Evolutionary conservation across 2,888 invertebrate species (phyloP).

Genomic region (Cetonia aurata): DNA sequence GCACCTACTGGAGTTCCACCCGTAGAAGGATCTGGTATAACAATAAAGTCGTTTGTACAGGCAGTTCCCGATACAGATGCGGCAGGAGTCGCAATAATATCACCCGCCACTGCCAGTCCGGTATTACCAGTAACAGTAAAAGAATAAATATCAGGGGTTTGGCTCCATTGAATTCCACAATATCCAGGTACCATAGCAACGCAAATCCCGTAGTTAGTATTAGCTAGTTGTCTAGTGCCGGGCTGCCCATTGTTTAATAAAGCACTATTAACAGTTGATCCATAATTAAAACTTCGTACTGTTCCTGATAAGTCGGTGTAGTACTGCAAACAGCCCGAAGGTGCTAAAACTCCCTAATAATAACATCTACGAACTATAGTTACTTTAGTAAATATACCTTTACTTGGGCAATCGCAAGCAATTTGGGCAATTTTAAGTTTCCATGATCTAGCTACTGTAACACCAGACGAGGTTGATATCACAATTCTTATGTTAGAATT

Average conservation of each 20-base stretch:
- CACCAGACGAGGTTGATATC: slow-evolving; percentile 73
- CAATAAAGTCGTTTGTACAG: slow-evolving; percentile 80
- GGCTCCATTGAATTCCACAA: slow-evolving; percentile 79
- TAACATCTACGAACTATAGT: background rate
- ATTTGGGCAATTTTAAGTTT: slow-evolving; percentile 81
- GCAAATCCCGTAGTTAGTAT: slow-evolving; percentile 83
- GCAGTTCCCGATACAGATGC: slow-evolving; percentile 71
- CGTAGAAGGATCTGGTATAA: slow-evolving; percentile 75
- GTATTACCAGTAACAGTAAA: slow-evolving; percentile 81
- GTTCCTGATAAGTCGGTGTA: slow-evolving; percentile 74
- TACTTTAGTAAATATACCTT: slow-evolving; percentile 67
- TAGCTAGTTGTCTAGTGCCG: slow-evolving; percentile 80
- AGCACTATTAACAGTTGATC: slow-evolving; percentile 65
- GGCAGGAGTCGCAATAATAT: slow-evolving; percentile 61
- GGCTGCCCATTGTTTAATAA: slow-evolving; percentile 50
- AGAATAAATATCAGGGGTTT: slow-evolving; percentile 68
- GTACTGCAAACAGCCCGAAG: slow-evolving; percentile 84
- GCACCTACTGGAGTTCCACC: slow-evolving; percentile 64
- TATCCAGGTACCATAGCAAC: slow-evolving; percentile 80
- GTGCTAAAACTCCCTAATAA: slow-evolving; percentile 68
- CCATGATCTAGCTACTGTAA: slow-evolving; percentile 78
- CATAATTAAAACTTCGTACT: slow-evolving; percentile 83
- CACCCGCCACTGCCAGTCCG: slow-evolving; percentile 66
- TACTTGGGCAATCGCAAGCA: slow-evolving; percentile 77
- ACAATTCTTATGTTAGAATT: slow-evolving; percentile 77